phyloP scores from a whole-genome alignment of 2,797 vertebrate species.

The Myoxocephalus aenaeus region DNA sequence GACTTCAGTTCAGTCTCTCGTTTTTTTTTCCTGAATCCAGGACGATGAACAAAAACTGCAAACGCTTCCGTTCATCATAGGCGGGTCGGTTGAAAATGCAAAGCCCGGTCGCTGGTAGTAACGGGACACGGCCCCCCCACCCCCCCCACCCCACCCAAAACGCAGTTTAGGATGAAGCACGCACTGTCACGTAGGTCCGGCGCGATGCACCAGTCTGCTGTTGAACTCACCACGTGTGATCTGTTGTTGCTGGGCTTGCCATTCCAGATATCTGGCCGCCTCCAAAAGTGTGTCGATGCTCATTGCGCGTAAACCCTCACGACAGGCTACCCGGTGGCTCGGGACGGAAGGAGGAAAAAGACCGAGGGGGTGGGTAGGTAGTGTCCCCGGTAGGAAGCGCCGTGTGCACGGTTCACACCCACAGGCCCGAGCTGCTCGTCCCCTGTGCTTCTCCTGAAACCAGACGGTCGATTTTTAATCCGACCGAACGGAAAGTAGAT shows the following conservation, averaged over 20 bases:
- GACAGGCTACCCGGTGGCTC: slow-evolving; percentile 75
- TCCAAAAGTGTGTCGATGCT: slow-evolving; percentile 97
- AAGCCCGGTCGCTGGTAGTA: slow-evolving; percentile 23
- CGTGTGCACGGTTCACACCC: slow-evolving; percentile 59
- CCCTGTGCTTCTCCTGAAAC: slow-evolving; percentile 36
- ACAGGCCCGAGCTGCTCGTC: slow-evolving; percentile 30
- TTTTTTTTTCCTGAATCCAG: neutral
- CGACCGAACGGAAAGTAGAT: slow-evolving; percentile 79
- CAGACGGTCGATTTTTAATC: slow-evolving; percentile 50
- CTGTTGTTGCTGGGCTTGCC: slow-evolving; percentile 97
- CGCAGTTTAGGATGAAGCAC: neutral
- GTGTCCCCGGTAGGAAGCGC: slow-evolving; percentile 62
- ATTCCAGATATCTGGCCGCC: slow-evolving; percentile 97
- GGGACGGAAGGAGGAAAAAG: slow-evolving; percentile 72
- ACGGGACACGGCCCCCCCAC: neutral
- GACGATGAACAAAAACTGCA: slow-evolving; percentile 6
- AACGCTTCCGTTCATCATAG: slow-evolving; percentile 33
- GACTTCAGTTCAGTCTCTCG: neutral
- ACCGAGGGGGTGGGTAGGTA: slow-evolving; percentile 45
- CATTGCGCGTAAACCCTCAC: slow-evolving; percentile 86
- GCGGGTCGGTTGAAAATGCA: slow-evolving; percentile 56
- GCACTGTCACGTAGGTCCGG: slow-evolving; percentile 9
- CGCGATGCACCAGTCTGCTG: slow-evolving; percentile 28
- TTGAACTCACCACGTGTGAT: slow-evolving; percentile 92
- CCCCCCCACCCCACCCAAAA: no score